Conservation (phyloP, 1,140 invertebrate genomes). For the Drosophila varians region DNA sequence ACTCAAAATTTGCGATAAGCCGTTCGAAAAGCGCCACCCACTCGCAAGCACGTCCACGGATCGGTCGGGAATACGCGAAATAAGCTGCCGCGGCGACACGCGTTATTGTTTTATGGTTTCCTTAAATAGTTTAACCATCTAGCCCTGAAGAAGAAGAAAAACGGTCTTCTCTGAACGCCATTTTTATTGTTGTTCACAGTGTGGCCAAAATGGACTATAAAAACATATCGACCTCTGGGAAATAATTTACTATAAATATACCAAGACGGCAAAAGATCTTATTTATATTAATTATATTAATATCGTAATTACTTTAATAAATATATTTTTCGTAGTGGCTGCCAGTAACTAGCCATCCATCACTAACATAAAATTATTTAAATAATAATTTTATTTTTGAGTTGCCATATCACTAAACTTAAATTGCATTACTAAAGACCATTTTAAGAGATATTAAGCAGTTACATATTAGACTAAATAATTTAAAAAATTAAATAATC, state of each 20-base stretch:
- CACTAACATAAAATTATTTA: too few species aligned
- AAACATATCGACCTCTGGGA: not conserved
- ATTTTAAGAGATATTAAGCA: too few species aligned
- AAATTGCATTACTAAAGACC: too few species aligned
- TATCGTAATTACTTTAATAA: too few species aligned
- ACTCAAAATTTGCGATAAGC: constrained; percentile 10
- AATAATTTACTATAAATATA: not conserved
- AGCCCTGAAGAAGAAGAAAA: not conserved
- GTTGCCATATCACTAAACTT: too few species aligned
- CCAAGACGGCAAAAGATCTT: not conserved
- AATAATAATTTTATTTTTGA: too few species aligned
- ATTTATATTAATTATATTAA: not conserved
- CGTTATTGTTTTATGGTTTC: constrained; percentile 33
- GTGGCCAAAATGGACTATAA: not conserved
- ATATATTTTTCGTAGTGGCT: too few species aligned
- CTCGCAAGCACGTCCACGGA: constrained; percentile 5
- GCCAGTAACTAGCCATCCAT: too few species aligned
- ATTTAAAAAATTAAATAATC: too few species aligned
- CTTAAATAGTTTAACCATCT: constrained; percentile 19
- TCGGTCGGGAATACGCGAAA: constrained; percentile 10
- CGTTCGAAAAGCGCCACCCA: not conserved
- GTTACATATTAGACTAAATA: too few species aligned
- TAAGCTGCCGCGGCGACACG: constrained; percentile 32
- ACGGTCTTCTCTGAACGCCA: constrained; percentile 40
- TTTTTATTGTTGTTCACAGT: constrained; percentile 55